Evolutionary conservation across 2,797 vertebrate genomes (phyloP).

Genomic region (Meriones psammophilus): DNA sequence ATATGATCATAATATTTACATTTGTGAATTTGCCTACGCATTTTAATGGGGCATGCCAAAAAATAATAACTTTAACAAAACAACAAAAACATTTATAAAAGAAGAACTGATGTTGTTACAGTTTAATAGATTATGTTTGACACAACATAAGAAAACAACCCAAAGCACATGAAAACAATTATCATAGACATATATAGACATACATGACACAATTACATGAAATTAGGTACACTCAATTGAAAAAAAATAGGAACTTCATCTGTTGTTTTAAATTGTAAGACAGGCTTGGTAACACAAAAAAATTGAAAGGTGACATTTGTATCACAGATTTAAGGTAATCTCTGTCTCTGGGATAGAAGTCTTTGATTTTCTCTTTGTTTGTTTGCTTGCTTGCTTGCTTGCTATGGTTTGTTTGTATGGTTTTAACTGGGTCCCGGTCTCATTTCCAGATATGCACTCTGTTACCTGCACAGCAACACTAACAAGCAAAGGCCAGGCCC

Average conservation of each 20-base stretch:
- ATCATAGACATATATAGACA: not conserved
- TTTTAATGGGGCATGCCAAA: not conserved
- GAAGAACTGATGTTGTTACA: not conserved
- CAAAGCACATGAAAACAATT: not conserved
- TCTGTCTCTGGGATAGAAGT: too few species aligned
- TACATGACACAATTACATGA: not conserved
- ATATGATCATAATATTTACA: not conserved
- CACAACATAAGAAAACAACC: not conserved
- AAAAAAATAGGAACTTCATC: too few species aligned
- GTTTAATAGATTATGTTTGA: not conserved
- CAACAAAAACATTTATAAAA: not conserved
- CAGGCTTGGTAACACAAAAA: too few species aligned
- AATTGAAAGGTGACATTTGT: too few species aligned
- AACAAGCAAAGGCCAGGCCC: not conserved
- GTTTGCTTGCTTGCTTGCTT: too few species aligned
- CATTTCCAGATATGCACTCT: not conserved
- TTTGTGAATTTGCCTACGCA: not conserved
- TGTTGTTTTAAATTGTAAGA: too few species aligned
- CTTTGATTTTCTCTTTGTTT: too few species aligned
- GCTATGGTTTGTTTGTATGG: too few species aligned
- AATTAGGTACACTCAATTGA: not conserved
- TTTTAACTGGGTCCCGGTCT: not conserved
- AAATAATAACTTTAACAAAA: not conserved
- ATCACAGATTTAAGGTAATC: too few species aligned
- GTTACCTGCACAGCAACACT: not conserved